Evolutionary conservation across 1,140 invertebrate species (phyloP).

Genomic region (Atta texana): DNA sequence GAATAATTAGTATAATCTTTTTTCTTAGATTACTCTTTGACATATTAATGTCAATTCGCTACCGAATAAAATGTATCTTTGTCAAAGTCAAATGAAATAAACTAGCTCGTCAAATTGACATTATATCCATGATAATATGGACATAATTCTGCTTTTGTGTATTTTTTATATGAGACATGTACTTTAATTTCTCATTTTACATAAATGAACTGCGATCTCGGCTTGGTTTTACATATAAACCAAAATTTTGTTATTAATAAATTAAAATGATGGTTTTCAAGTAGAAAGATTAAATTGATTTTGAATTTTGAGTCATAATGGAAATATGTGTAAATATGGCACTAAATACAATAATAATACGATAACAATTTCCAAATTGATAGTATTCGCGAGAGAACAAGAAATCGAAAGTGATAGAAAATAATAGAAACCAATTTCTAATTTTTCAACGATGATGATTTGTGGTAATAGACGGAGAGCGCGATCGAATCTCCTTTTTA

Average conservation of each 20-base stretch:
- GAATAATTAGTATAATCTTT: not conserved
- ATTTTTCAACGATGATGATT: too few relatives aligned
- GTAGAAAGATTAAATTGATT: constrained; percentile 33
- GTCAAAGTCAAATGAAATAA: constrained; percentile 21
- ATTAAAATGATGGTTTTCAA: not conserved
- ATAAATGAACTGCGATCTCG: constrained; percentile 24
- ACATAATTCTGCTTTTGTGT: not conserved
- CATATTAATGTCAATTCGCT: not conserved
- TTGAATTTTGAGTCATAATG: not conserved
- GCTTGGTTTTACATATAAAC: constrained; percentile 19
- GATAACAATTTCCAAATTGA: constrained; percentile 19
- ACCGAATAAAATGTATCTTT: not conserved
- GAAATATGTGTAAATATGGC: constrained; percentile 30
- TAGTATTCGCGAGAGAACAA: not conserved
- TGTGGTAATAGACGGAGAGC: too few relatives aligned
- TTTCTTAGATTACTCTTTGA: not conserved
- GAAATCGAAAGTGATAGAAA: not conserved
- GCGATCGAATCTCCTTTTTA: not conserved
- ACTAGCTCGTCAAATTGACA: not conserved
- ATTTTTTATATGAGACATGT: constrained; percentile 49
- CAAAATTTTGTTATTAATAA: not conserved
- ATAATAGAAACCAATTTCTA: constrained; percentile 16
- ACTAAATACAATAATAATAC: constrained; percentile 34
- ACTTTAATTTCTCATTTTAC: constrained; percentile 45
- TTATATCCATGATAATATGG: not conserved